Evolutionary conservation across 2,797 vertebrate genomes (phyloP).

Genomic region (Acipenser oxyrinchus): DNA sequence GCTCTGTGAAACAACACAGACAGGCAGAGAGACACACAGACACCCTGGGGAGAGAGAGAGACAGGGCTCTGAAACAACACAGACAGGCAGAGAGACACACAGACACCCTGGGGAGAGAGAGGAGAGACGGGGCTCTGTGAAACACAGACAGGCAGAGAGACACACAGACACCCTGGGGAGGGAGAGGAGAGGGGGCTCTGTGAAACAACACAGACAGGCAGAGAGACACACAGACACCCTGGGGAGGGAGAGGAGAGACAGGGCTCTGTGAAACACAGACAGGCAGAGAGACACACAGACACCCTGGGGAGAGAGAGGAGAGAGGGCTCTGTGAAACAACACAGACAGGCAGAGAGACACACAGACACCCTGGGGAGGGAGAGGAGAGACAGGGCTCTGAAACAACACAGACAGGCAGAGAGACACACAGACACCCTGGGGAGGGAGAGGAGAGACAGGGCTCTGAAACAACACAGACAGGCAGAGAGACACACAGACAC

Average conservation of each 20-base stretch:
- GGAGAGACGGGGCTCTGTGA: conserved; percentile 8
- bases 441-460: not conserved
- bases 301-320: conserved; percentile 1
- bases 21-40: too few relatives aligned
- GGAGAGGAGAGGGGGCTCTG: not conserved
- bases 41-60: too few relatives aligned
- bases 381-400: conserved; percentile 8
- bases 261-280: too few relatives aligned
- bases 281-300: not conserved
- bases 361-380: conserved; percentile 2
- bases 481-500: too few relatives aligned
- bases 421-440: not conserved
- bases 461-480: not conserved
- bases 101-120: conserved; percentile 1
- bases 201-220: too few relatives aligned
- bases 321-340: not conserved
- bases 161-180: conserved; percentile 7
- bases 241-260: too few relatives aligned
- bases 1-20: not conserved
- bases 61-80: conserved; percentile 24
- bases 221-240: too few relatives aligned
- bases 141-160: conserved; percentile 17
- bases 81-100: too few relatives aligned
- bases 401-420: conserved; percentile 16
- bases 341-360: conserved; percentile 22